Base-by-base conservation (phyloP, 2,888 invertebrate genomes). In the Lysandra coridon region DNA sequence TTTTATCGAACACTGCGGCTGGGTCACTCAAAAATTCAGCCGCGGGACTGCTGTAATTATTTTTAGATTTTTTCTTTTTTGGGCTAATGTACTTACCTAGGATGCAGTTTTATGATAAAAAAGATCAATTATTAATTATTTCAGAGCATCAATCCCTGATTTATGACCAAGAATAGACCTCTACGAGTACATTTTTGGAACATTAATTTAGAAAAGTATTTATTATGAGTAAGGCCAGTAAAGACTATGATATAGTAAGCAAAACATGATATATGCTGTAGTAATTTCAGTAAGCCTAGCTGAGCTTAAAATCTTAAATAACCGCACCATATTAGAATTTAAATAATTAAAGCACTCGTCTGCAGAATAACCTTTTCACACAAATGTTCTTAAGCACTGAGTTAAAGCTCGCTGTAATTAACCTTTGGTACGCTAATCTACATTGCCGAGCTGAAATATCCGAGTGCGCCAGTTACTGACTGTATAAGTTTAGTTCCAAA, bases 361-460 rank as follows among this genome's bases (percentile, higher is more conserved):
- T 30, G 2, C 30, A 23, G 23, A 62, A 57, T 17, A 62, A 64
- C 64, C 64, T 30, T 64, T 64, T 69, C 69, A 69, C 69, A 69
- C 69, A 69, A 69, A 69, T 69, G 69, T 69, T 69, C 69, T 69
- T 37, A 69, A 69, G 69, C 69, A 33, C 33, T 33, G 69, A 33
- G 69, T 69, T 69, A 69, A 33, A 69, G 33, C 69, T 30, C 12
- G 14, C 33, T 33, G 33, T 69, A 69, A 69, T 69, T 69, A 69
- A 69, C 69, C 69, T 69, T 69, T 33, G 69, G 33, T 1, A 33
- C 69, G 69, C 33, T 69, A 69, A 69, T 69, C 33, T 37, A 69
- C 33, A 69, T 69, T 37, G 69, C 69, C 33, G 69, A 69, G 69
- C 69, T 69, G 33, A 69, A 69, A 69, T 69, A 69, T 69, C 37